These are phyloP conservation scores for Oopsacas minuta DNA, from an alignment of 37 sponge, comb jelly and placozoan species.

Conservation along the genomic window DNA sequence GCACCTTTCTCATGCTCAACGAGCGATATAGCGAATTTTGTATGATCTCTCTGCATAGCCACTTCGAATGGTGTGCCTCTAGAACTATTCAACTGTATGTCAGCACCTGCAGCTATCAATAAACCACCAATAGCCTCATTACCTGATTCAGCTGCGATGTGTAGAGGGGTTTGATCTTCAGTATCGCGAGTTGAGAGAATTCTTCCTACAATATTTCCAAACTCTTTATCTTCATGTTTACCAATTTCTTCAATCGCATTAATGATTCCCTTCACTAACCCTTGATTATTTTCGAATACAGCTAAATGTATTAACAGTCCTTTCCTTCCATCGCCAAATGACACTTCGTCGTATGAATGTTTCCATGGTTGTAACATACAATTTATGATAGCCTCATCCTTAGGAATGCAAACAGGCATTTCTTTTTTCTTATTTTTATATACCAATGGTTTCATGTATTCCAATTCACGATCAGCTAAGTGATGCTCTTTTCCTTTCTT, in stretches of 20 bases:
- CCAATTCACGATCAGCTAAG: not conserved
- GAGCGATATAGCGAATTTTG: not conserved
- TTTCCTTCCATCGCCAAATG: not conserved
- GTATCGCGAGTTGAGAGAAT: not conserved
- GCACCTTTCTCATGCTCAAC: not conserved
- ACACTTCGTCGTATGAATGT: not conserved
- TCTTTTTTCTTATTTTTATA: not conserved
- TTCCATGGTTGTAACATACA: not conserved
- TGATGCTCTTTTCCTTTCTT: not conserved
- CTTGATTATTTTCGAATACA: not conserved
- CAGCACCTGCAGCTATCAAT: not conserved
- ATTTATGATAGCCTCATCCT: not conserved
- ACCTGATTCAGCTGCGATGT: not conserved
- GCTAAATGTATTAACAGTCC: not conserved
- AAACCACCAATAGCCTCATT: not conserved
- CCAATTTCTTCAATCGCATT: not conserved
- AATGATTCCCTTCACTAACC: not conserved
- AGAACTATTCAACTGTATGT: conserved; percentile 8
- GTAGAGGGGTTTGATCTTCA: not conserved
- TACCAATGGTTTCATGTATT: not conserved
- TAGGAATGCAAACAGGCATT: not conserved
- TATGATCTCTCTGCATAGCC: not conserved
- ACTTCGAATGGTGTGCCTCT: not conserved
- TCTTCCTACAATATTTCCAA: not conserved
- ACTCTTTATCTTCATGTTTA: not conserved